phyloP scores from a whole-genome alignment of 2,113 vertebrate genomes.

The Bucco capensis region DNA sequence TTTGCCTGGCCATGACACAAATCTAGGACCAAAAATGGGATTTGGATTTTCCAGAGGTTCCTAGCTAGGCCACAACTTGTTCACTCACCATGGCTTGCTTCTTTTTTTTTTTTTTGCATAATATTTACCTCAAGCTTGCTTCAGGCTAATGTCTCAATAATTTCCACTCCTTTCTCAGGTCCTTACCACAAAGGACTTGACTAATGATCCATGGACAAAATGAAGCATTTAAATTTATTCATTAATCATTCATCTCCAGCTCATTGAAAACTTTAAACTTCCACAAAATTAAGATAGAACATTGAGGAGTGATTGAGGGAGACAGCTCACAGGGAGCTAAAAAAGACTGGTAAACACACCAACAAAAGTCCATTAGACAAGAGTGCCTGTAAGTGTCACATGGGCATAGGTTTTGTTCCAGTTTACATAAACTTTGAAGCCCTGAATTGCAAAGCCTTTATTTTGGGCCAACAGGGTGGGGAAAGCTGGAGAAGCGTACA shows the following conservation, averaged over 20 bases:
- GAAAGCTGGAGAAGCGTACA: slow-evolving; percentile 98
- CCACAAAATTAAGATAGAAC: slow-evolving; percentile 99
- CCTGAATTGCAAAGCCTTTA: slow-evolving; percentile 83
- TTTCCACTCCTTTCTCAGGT: slow-evolving; percentile 99
- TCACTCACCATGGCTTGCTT: slow-evolving; percentile 71
- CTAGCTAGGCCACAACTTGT: slow-evolving; percentile 76
- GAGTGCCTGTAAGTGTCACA: slow-evolving; percentile 71
- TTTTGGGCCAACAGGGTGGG: slow-evolving; percentile 94
- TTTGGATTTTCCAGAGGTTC: slow-evolving; percentile 60
- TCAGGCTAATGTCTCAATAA: slow-evolving; percentile 99
- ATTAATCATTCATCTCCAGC: slow-evolving; percentile 99
- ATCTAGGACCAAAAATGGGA: background rate
- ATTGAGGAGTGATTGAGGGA: slow-evolving; percentile 99
- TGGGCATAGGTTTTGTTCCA: slow-evolving; percentile 83
- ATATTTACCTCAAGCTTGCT: slow-evolving; percentile 99
- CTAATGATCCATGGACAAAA: slow-evolving; percentile 99
- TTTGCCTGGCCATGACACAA: background rate
- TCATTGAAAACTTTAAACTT: slow-evolving; percentile 99
- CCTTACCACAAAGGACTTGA: slow-evolving; percentile 99
- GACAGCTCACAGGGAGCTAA: slow-evolving; percentile 87
- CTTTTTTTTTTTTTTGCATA: slow-evolving; percentile 84
- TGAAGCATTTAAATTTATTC: slow-evolving; percentile 99
- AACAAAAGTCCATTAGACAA: slow-evolving; percentile 78
- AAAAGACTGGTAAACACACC: slow-evolving; percentile 78
- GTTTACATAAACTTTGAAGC: slow-evolving; percentile 84